Evolutionary conservation across 2,888 invertebrate species (phyloP).

Genomic region (Ashinkailepas kermadecensis): DNA sequence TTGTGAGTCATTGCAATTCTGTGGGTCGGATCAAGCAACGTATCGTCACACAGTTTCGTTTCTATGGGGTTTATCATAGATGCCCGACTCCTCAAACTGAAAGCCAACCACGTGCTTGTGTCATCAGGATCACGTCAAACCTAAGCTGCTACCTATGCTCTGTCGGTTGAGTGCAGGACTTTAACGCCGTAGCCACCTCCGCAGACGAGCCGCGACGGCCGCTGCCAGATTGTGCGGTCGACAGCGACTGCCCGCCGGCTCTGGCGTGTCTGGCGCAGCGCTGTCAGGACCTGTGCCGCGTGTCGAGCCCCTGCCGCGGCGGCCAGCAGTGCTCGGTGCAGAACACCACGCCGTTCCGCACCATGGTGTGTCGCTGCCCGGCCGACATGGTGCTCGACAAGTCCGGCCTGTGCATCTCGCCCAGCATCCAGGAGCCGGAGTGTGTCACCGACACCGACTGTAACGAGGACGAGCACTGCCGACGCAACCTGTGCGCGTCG

Average conservation of each 20-base stretch:
- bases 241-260: constrained; percentile 66
- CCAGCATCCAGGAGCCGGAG: constrained; percentile 20
- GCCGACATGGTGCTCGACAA: constrained; percentile 20
- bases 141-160: too few relatives aligned
- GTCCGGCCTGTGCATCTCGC: background rate
- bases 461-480: constrained; percentile 73
- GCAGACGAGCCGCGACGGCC: background rate
- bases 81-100: too few relatives aligned
- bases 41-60: too few relatives aligned
- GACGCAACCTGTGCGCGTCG: constrained; percentile 69
- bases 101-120: too few relatives aligned
- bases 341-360: constrained; percentile 35
- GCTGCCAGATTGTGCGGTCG: constrained; percentile 42
- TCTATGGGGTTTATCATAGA: too few relatives aligned
- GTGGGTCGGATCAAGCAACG: too few relatives aligned
- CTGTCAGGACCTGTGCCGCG: constrained; percentile 35
- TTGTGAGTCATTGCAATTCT: too few relatives aligned
- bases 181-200: too few relatives aligned
- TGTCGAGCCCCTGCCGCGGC: constrained; percentile 37
- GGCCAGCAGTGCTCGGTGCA: constrained; percentile 33
- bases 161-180: too few relatives aligned
- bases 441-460: constrained; percentile 52
- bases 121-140: too few relatives aligned
- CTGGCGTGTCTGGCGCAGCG: constrained; percentile 66
- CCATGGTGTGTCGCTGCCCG: constrained; percentile 64